Percentiles rank a stretch among this genome's conserved stretches.
These are phyloP conservation scores for Meliscaeva auricollis DNA, from an alignment of 2,888 invertebrate species.

Conservation along the genomic window DNA sequence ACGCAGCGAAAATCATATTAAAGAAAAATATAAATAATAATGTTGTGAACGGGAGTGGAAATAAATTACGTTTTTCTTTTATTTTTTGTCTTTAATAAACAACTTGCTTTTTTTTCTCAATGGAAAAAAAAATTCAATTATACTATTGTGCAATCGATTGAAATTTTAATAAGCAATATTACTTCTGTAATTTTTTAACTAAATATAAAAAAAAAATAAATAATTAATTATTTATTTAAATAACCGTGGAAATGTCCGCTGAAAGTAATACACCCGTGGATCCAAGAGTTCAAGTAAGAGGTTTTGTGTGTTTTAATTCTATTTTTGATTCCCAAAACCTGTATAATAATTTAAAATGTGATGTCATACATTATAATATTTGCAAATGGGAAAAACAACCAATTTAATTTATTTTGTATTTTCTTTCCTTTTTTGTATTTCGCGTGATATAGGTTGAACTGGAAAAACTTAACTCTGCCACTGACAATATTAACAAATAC, in stretches of 20 bases:
- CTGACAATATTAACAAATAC: constrained; percentile 95
- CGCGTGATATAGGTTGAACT: constrained; percentile 88
- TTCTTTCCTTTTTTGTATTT: constrained; percentile 16
- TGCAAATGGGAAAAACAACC: constrained; percentile 36
- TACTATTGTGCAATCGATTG: constrained; percentile 63
- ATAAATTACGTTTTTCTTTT: not conserved
- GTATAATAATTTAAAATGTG: constrained; percentile 45
- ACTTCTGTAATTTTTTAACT: not conserved
- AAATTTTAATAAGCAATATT: constrained; percentile 57
- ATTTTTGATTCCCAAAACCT: constrained; percentile 39
- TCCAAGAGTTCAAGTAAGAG: constrained; percentile 90
- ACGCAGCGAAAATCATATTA: constrained; percentile 22
- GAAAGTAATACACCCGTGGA: constrained; percentile 89
- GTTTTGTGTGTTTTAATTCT: constrained; percentile 48
- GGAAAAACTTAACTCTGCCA: constrained; percentile 94
- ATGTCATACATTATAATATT: constrained; percentile 51
- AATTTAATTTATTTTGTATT: constrained; percentile 39
- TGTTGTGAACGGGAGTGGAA: constrained; percentile 72
- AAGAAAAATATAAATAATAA: constrained; percentile 10
- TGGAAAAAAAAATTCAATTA: constrained; percentile 37
- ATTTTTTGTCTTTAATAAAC: not conserved
- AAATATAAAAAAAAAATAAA: not conserved
- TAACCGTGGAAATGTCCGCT: constrained; percentile 81
- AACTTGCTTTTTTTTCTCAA: constrained; percentile 25
- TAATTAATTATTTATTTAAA: not conserved